Evolutionary conservation across 2,113 vertebrate genomes (phyloP).

Genomic region (Onychorhynchus coronatus): DNA sequence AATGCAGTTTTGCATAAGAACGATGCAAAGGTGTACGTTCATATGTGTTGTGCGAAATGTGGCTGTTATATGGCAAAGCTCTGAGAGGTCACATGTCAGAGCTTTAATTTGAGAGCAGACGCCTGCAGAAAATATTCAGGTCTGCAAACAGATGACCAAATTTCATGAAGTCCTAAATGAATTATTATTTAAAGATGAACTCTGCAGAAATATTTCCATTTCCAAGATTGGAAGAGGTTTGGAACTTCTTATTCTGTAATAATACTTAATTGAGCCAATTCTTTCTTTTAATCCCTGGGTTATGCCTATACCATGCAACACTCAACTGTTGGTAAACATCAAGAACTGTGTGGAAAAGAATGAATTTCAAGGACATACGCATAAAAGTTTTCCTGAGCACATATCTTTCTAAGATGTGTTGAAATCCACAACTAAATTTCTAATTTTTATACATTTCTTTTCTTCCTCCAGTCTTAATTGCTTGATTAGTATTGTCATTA

Average conservation of each 20-base stretch:
- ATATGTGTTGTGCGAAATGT: not conserved
- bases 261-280: not conserved
- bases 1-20: not conserved
- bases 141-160: not conserved
- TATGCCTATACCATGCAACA: not conserved
- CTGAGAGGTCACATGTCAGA: not conserved
- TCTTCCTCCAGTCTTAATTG: not conserved
- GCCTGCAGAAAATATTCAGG: not conserved
- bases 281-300: not conserved
- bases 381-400: not conserved
- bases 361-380: accelerated
- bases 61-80: not conserved
- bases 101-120: not conserved
- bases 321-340: not conserved
- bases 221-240: not conserved
- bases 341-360: not conserved
- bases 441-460: not conserved
- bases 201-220: not conserved
- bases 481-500: not conserved
- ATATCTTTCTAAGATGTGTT: not conserved
- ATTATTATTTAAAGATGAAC: not conserved
- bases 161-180: not conserved
- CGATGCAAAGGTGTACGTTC: not conserved
- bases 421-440: not conserved
- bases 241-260: not conserved